A percentile compares a stretch with the other conserved stretches of the same genome.
Conservation (phyloP, 2,113 vertebrate genomes). For the Rhagologus leucostigma region DNA sequence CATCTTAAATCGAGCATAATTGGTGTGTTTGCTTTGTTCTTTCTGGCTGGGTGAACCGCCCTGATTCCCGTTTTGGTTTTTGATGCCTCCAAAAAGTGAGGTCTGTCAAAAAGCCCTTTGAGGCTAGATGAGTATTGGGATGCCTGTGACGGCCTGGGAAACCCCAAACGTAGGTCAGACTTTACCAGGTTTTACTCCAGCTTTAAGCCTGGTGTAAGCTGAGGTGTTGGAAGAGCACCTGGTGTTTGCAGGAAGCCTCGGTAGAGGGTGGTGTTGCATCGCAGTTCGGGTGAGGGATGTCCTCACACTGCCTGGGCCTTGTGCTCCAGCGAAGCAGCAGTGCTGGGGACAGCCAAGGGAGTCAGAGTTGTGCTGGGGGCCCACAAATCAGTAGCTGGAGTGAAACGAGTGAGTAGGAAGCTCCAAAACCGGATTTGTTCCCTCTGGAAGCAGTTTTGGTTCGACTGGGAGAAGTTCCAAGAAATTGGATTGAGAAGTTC, state of each 20-base stretch:
- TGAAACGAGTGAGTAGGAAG: neutral
- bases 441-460: neutral
- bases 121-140: neutral
- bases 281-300: neutral
- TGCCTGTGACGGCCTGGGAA: neutral
- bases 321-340: neutral
- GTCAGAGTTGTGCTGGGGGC: neutral
- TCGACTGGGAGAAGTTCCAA: neutral
- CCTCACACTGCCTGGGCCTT: neutral
- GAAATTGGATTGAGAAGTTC: neutral
- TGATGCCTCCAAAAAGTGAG: neutral
- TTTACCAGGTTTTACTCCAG: neutral
- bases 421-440: neutral
- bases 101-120: neutral
- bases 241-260: slow-evolving; percentile 43
- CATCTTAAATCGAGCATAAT: neutral
- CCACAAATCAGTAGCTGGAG: neutral
- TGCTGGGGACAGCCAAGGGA: neutral
- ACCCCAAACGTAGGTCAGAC: neutral
- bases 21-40: neutral
- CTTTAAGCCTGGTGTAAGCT: neutral
- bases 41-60: neutral
- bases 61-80: neutral
- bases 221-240: neutral
- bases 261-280: slow-evolving; percentile 68